Evolutionary conservation across 2,888 invertebrate species (phyloP), one percentile per base, ranked within the genome.

Genomic region (Homarus gammarus): DNA sequence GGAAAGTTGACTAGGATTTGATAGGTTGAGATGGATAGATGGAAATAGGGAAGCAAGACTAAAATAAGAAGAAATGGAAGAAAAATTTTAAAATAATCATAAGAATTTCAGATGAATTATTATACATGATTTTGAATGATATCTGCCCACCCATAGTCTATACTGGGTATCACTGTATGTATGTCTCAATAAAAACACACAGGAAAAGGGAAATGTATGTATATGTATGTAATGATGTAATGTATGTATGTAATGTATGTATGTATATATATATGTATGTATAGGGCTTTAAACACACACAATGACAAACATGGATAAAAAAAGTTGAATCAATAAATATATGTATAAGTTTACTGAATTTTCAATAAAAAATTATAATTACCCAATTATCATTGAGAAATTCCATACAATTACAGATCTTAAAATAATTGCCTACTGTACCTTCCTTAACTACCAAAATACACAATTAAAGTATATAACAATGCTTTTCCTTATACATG

Each of bases 111-210:
- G n/a, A n/a, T n/a, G n/a, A n/a, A n/a, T n/a, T n/a, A n/a, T n/a
- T n/a, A n/a, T n/a, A n/a, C n/a, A n/a, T n/a, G n/a, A n/a, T n/a
- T n/a, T n/a, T n/a, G n/a, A n/a, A n/a, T n/a, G n/a, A n/a, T n/a
- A n/a, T n/a, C n/a, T n/a, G n/a, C n/a, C n/a, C n/a, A n/a, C n/a
- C n/a, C n/a, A n/a, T n/a, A n/a, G n/a, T n/a, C n/a, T n/a, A n/a
- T n/a, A n/a, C n/a, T n/a, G n/a, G n/a, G n/a, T n/a, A n/a, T n/a
- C n/a, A n/a, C n/a, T 68, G 44, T 77, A 78, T 51, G 78, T 89
- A 88, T 73, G 89, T 88, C 89, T 70, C 70, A 87, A 87, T 70
- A 12, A 89, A 93, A 92, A 92, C 64, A 92, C 92, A 72, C 61
- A 81, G 51, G 61, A 61, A 81, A 33, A 81, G 51, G 61, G 31